phyloP scores from a whole-genome alignment of 2,113 vertebrate genomes.

The Prunella himalayana region DNA sequence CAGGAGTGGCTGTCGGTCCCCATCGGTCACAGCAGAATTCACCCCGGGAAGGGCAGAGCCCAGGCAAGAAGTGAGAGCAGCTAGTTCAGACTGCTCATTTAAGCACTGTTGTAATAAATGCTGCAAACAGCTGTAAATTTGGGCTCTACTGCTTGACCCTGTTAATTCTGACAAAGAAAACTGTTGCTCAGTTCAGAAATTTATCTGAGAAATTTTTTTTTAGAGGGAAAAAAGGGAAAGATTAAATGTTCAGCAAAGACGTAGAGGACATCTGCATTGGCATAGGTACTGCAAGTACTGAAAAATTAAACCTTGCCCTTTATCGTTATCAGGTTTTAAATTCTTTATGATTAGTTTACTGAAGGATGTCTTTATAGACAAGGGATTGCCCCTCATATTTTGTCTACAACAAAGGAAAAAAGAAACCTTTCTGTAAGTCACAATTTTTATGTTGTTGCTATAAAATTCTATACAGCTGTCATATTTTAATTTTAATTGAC shows the following conservation, averaged over 20 bases:
- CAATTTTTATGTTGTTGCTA: background rate
- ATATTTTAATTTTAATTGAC: background rate
- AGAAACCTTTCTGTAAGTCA: background rate
- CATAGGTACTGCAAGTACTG: background rate
- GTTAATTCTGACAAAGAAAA: background rate
- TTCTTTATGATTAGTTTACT: background rate
- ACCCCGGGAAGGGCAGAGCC: background rate
- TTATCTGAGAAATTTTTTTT: background rate
- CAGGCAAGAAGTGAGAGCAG: background rate
- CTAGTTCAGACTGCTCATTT: background rate
- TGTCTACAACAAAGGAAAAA: background rate
- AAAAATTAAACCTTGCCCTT: background rate
- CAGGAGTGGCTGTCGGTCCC: background rate
- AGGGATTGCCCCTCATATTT: background rate
- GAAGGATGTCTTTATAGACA: background rate
- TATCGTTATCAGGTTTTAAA: background rate
- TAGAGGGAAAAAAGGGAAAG: rapidly evolving
- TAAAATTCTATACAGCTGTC: background rate
- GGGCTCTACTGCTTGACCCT: background rate
- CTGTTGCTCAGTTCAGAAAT: background rate
- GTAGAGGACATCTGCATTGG: background rate
- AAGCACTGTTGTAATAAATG: background rate
- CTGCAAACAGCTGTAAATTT: background rate
- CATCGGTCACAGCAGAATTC: background rate
- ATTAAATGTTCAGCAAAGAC: background rate